Conservation (phyloP, 1,140 invertebrate species). For the Rhagoletis pomonella region DNA sequence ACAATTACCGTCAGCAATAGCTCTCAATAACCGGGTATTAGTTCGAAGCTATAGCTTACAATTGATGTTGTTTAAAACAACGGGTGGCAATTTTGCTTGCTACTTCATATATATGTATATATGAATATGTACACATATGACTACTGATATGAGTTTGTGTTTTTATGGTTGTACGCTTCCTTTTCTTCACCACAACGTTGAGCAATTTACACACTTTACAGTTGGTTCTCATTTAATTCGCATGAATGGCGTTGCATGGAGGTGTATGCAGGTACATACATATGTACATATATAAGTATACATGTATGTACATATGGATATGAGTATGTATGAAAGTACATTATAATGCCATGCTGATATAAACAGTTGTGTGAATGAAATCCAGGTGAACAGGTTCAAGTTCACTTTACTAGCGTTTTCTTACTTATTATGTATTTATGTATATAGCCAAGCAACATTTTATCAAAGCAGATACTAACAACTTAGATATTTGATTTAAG, state of each 20-base stretch:
- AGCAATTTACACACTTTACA: conserved; percentile 41
- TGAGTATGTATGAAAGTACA: neutral
- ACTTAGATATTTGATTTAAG: no score
- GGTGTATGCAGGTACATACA: neutral
- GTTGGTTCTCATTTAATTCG: neutral
- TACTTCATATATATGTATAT: no score
- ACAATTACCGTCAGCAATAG: conserved; percentile 27
- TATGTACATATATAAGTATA: neutral
- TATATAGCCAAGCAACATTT: neutral
- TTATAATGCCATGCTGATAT: no score
- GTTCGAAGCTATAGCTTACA: no score
- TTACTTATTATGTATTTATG: neutral
- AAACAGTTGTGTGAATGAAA: no score
- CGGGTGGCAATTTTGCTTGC: neutral
- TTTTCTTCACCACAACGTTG: neutral
- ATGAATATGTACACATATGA: neutral
- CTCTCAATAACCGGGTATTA: conserved; percentile 29
- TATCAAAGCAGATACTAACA: no score
- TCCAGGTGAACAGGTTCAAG: conserved; percentile 19
- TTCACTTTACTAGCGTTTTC: no score
- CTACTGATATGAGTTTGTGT: neutral
- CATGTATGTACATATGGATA: neutral
- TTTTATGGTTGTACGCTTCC: neutral
- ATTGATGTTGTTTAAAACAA: no score
- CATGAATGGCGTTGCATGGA: neutral